Evolutionary conservation across 2,888 invertebrate genomes (phyloP).

Genomic region (Blastobasis adustella): DNA sequence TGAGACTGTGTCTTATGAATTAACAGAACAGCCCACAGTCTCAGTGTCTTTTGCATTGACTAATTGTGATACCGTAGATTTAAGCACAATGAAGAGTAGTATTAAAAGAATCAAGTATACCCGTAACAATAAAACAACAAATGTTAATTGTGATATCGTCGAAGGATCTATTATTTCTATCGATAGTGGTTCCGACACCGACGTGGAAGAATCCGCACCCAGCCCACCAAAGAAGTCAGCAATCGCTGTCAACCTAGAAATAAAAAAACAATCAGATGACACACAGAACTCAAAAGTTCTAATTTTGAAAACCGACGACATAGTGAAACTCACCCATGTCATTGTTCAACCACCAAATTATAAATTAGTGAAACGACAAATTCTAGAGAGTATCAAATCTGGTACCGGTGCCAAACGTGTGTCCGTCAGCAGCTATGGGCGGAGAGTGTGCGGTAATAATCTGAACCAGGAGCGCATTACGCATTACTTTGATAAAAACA

Average conservation of each 20-base stretch:
- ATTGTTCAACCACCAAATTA: slow-evolving; percentile 68
- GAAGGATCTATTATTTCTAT: slow-evolving; percentile 34
- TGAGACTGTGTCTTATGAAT: slow-evolving; percentile 24
- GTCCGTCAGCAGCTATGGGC: slow-evolving; percentile 35
- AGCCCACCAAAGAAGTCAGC: slow-evolving; percentile 35
- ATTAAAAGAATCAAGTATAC: slow-evolving; percentile 37
- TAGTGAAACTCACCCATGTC: slow-evolving; percentile 60
- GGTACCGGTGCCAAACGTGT: slow-evolving; percentile 28
- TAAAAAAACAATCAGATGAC: slow-evolving; percentile 50
- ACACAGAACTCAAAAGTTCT: slow-evolving; percentile 56
- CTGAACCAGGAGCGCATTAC: slow-evolving; percentile 49
- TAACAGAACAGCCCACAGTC: slow-evolving; percentile 24
- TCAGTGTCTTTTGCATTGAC: slow-evolving; percentile 41
- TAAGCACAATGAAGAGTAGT: slow-evolving; percentile 39
- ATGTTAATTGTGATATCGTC: slow-evolving; percentile 42
- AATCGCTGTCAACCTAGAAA: slow-evolving; percentile 54
- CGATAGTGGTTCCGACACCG: slow-evolving; percentile 32
- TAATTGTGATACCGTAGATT: slow-evolving; percentile 37
- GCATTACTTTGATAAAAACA: slow-evolving; percentile 33
- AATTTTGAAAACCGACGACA: slow-evolving; percentile 65
- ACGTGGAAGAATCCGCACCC: slow-evolving; percentile 27
- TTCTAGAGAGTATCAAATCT: slow-evolving; percentile 38
- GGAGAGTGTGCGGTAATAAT: slow-evolving; percentile 19
- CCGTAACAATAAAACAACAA: slow-evolving; percentile 27
- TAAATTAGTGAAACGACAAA: slow-evolving; percentile 57